phyloP scores from a whole-genome alignment of 2,113 vertebrate genomes.

The Sander lucioperca region DNA sequence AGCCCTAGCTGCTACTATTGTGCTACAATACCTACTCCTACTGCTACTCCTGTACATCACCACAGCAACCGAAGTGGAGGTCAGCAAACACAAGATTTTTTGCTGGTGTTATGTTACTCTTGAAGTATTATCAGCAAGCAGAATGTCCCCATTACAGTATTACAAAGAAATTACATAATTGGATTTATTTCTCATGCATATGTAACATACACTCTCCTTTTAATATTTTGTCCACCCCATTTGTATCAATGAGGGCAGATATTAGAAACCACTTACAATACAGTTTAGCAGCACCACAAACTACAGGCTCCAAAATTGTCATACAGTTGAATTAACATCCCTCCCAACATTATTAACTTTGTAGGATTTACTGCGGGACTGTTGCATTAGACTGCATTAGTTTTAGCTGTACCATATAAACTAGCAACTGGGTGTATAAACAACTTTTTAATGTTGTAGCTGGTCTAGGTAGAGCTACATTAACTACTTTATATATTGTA shows the following conservation, averaged over 20 bases:
- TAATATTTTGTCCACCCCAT: background rate
- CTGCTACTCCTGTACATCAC: no score
- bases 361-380: background rate
- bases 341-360: background rate
- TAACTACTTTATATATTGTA: background rate
- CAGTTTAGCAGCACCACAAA: background rate
- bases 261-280: background rate
- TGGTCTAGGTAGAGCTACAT: background rate
- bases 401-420: background rate
- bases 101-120: no score
- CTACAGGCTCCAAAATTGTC: background rate
- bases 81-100: no score
- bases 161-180: background rate
- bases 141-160: background rate
- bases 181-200: background rate
- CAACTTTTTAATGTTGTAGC: background rate
- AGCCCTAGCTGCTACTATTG: no score
- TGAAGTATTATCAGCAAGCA: background rate
- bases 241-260: background rate
- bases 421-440: background rate
- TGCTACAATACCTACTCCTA: no score
- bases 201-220: background rate
- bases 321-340: background rate
- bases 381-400: background rate
- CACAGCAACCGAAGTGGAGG: no score